phyloP scores from a whole-genome alignment of 2,113 vertebrate species.

The Carlito syrichta region DNA sequence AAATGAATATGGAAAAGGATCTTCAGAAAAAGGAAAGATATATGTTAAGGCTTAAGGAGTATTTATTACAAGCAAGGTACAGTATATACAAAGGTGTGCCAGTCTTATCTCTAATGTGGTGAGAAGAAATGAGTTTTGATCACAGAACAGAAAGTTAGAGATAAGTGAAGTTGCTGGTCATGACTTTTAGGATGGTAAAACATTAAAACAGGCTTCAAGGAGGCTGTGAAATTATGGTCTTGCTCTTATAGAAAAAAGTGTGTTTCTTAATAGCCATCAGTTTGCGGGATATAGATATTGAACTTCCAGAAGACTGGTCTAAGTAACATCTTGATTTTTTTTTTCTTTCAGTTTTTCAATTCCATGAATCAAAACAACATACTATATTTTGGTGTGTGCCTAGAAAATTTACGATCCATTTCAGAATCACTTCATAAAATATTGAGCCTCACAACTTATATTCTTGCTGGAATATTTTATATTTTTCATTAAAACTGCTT shows the following conservation, averaged over 20 bases:
- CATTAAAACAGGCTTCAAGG: background rate
- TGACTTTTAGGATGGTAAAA: background rate
- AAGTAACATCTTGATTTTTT: background rate
- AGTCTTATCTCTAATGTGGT: background rate
- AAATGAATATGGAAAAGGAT: background rate
- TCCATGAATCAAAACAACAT: conserved; percentile 11
- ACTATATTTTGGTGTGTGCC: conserved; percentile 40
- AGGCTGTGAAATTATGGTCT: background rate
- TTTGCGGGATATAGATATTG: background rate
- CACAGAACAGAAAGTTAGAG: background rate
- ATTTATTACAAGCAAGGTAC: background rate
- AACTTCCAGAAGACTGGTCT: background rate
- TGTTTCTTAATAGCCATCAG: background rate
- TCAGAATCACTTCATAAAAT: background rate
- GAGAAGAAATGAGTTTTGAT: conserved; percentile 1
- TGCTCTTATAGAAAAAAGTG: background rate
- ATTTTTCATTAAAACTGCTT: conserved; percentile 1
- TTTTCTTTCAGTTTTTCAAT: background rate
- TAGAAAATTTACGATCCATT: background rate
- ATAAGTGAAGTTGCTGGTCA: background rate
- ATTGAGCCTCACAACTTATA: background rate
- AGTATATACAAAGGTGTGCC: background rate
- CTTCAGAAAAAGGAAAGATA: background rate
- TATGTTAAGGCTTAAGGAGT: background rate
- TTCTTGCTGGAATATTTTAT: conserved; percentile 16